Percentiles rank a stretch among this genome's conserved stretches.
Evolutionary conservation across 2,888 invertebrate species (phyloP).

Genomic region (Acleris laterana): DNA sequence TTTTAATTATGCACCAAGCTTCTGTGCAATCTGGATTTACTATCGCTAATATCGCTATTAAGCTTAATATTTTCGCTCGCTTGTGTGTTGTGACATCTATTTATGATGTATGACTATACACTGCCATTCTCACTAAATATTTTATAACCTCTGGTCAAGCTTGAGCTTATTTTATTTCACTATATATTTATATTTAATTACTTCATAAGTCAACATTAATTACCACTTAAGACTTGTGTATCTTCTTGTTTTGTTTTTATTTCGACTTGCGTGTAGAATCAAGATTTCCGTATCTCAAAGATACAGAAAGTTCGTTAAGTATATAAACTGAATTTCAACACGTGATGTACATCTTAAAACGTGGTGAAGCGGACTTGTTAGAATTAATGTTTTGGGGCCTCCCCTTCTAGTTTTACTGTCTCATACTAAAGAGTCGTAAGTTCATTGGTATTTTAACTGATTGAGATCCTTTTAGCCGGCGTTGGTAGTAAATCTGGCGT

Average conservation of each 20-base stretch:
- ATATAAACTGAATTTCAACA: constrained; percentile 8
- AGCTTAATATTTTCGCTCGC: no score
- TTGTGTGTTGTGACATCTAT: no score
- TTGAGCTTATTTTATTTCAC: no score
- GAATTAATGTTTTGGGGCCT: constrained; percentile 30
- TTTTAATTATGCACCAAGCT: no score
- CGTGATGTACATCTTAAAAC: constrained; percentile 9
- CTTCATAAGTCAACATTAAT: no score
- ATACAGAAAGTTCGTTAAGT: background rate
- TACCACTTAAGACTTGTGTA: no score
- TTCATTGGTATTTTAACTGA: background rate
- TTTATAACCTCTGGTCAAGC: no score
- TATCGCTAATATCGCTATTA: no score
- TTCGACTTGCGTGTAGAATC: background rate
- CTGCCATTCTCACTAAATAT: no score
- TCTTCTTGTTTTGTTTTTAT: background rate
- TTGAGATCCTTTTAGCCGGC: constrained; percentile 1
- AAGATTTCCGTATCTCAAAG: background rate
- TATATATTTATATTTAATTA: no score
- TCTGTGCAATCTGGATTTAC: no score
- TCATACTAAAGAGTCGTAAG: constrained; percentile 11
- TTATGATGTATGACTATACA: no score
- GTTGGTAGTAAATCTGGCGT: background rate
- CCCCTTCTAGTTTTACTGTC: constrained; percentile 6
- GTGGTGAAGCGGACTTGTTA: constrained; percentile 25